These are phyloP conservation scores for Phataginus tetradactyla DNA, from an alignment of 2,797 vertebrate genomes.

Conservation along the genomic window DNA sequence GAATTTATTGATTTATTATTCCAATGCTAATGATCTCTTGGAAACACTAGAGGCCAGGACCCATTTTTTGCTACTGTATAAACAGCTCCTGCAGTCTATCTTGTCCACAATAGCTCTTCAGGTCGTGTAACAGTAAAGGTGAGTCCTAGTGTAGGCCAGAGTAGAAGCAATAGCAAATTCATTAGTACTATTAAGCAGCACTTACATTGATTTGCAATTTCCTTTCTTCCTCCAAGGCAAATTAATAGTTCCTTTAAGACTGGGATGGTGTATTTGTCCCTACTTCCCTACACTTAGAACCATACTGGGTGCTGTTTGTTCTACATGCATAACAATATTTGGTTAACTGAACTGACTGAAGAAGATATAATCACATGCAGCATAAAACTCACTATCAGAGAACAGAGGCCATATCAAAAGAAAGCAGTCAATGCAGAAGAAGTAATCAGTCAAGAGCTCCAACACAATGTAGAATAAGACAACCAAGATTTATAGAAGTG, in stretches of 20 bases:
- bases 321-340: neutral
- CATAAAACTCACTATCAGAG: neutral
- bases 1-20: neutral
- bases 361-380: neutral
- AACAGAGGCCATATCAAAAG: accelerated
- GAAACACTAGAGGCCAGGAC: neutral
- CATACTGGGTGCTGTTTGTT: neutral
- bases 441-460: neutral
- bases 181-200: neutral
- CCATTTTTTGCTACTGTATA: neutral
- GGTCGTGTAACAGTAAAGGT: neutral
- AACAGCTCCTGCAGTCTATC: neutral
- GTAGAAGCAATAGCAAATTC: neutral
- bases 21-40: neutral
- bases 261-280: neutral
- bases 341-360: neutral
- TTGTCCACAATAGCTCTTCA: neutral
- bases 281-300: neutral
- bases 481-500: neutral
- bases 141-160: neutral
- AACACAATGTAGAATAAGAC: neutral
- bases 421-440: neutral
- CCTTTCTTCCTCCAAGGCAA: neutral
- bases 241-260: neutral
- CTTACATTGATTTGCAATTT: neutral